Conservation (phyloP, 2,113 vertebrate genomes). For the Melierax canorus region DNA sequence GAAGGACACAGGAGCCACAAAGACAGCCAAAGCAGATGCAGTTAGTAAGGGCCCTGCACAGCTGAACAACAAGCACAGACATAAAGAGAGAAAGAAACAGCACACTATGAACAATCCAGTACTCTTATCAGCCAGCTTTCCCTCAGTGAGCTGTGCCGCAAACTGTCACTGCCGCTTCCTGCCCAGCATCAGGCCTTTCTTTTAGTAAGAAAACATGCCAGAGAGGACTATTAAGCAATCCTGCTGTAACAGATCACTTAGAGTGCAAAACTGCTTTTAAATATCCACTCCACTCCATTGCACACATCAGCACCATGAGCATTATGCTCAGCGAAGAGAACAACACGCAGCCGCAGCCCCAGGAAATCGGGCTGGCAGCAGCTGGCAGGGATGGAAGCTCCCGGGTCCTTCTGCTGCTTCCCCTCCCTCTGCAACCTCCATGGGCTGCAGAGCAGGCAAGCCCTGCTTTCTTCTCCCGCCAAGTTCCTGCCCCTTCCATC, state of each 20-base stretch:
- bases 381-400: background rate
- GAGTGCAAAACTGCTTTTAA: background rate
- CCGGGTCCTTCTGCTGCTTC: background rate
- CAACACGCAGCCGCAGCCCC: rapidly evolving
- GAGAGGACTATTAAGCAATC: background rate
- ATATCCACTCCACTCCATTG: background rate
- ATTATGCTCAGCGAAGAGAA: background rate
- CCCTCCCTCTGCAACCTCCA: background rate
- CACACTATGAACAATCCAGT: background rate
- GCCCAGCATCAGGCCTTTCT: background rate
- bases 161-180: rapidly evolving
- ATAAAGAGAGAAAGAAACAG: background rate
- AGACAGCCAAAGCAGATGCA: background rate
- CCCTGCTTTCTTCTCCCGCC: background rate
- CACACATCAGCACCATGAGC: background rate
- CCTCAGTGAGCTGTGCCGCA: rapidly evolving
- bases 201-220: background rate
- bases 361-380: background rate
- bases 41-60: background rate
- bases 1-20: background rate
- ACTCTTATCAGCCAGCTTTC: background rate
- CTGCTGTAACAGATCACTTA: background rate
- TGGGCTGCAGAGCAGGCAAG: background rate
- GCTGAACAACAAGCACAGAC: background rate
- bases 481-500: background rate